Percentiles rank a stretch among this genome's conserved stretches.
Conservation (phyloP, 1,140 invertebrate species). For the Aradophagus sp. region DNA sequence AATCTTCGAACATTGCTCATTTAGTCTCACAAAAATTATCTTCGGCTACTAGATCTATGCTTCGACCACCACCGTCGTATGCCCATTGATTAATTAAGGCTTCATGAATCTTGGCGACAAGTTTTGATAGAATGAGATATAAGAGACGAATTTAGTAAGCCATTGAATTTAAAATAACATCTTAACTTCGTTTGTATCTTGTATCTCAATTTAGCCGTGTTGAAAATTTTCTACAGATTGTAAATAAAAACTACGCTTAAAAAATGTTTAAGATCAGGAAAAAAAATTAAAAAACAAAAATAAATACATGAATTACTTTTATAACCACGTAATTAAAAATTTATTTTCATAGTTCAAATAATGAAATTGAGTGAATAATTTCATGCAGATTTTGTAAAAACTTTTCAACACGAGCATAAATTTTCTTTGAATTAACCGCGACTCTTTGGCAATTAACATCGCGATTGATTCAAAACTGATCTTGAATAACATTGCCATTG, state of each 20-base stretch:
- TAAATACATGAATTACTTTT: too few species aligned
- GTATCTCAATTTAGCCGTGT: slow-evolving; percentile 38
- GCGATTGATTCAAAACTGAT: slow-evolving; percentile 44
- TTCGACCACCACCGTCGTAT: slow-evolving; percentile 74
- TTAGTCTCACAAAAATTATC: slow-evolving; percentile 87
- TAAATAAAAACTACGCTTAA: too few species aligned
- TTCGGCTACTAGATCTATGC: slow-evolving; percentile 84
- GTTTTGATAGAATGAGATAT: slow-evolving; percentile 24
- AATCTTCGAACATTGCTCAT: slow-evolving; percentile 86
- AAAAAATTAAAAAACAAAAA: too few species aligned
- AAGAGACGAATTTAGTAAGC: slow-evolving; percentile 10
- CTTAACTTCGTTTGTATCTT: slow-evolving; percentile 13
- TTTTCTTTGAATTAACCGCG: slow-evolving; percentile 39
- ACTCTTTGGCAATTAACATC: slow-evolving; percentile 14
- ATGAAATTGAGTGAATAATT: too few species aligned
- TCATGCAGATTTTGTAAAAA: too few species aligned
- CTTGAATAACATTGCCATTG: slow-evolving; percentile 45
- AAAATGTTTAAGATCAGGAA: too few species aligned
- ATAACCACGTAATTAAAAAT: too few species aligned
- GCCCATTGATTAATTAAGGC: slow-evolving; percentile 13
- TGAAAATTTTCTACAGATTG: too few species aligned
- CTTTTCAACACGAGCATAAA: too few species aligned
- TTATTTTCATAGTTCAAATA: too few species aligned
- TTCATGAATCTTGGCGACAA: slow-evolving; percentile 4
- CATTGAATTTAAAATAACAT: slow-evolving; percentile 1